A percentile compares a stretch with the other conserved stretches of the same genome.
Evolutionary conservation across 2,113 vertebrate species (phyloP).

Genomic region (Nothobranchius kuhntae): DNA sequence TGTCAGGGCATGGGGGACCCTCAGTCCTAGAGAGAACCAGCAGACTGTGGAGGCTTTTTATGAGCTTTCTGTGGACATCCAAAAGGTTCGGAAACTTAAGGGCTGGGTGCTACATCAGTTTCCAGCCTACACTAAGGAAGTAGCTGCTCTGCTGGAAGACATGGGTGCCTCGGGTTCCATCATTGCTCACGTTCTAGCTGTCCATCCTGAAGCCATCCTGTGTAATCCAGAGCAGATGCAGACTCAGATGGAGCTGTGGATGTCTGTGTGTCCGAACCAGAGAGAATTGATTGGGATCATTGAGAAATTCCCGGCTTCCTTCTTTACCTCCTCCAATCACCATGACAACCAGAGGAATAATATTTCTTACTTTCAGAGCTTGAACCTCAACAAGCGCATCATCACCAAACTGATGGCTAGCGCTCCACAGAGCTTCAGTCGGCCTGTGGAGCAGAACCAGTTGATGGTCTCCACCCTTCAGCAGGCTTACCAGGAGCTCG

Average conservation of each 20-base stretch:
- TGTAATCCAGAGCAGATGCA: constrained; percentile 80
- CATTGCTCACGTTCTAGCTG: constrained; percentile 82
- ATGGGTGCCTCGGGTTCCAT: constrained; percentile 80
- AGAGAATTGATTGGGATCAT: constrained; percentile 86
- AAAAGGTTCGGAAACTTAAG: constrained; percentile 86
- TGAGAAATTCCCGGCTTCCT: constrained; percentile 91
- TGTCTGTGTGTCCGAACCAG: constrained; percentile 82
- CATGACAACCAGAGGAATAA: constrained; percentile 84
- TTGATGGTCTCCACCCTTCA: constrained; percentile 81
- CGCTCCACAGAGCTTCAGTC: constrained; percentile 85
- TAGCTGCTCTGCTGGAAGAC: constrained; percentile 78
- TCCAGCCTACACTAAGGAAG: constrained; percentile 82
- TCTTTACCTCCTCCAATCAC: constrained; percentile 82
- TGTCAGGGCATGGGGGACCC: constrained; percentile 38
- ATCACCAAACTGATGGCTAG: constrained; percentile 89
- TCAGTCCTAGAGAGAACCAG: constrained; percentile 79
- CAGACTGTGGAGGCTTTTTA: constrained; percentile 80
- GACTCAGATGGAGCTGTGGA: constrained; percentile 86
- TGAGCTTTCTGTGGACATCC: constrained; percentile 84
- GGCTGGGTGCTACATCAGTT: constrained; percentile 87
- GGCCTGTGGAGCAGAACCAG: constrained; percentile 83
- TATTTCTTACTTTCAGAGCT: constrained; percentile 84
- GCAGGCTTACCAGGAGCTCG: constrained; percentile 82
- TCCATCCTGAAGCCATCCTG: constrained; percentile 87
- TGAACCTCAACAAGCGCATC: constrained; percentile 88